phyloP scores from a whole-genome alignment of 2,888 invertebrate species.

The Cylloceria caligata region DNA sequence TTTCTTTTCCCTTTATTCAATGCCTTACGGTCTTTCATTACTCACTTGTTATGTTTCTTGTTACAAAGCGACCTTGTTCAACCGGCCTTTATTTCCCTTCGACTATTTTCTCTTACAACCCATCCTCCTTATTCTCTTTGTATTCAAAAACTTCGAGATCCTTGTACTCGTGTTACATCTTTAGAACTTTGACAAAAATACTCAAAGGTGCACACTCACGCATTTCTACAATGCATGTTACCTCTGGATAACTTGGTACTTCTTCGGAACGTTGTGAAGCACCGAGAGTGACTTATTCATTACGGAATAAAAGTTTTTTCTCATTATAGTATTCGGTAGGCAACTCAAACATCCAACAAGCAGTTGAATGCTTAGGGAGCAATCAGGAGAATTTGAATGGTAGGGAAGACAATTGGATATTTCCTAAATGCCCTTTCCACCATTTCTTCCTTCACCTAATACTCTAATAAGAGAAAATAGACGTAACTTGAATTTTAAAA shows the following conservation, averaged over 20 bases:
- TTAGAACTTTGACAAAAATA: constrained; percentile 35
- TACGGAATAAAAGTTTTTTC: background rate
- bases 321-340: background rate
- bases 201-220: constrained; percentile 27
- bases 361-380: too few relatives aligned
- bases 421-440: too few relatives aligned
- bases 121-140: constrained; percentile 43
- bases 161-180: constrained; percentile 29
- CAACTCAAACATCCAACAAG: background rate
- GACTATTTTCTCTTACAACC: constrained; percentile 6
- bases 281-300: constrained; percentile 12
- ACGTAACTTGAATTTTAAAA: too few relatives aligned
- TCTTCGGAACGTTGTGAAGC: constrained; percentile 7
- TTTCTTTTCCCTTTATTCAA: background rate
- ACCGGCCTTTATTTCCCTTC: constrained; percentile 7
- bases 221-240: background rate
- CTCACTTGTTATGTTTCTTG: constrained; percentile 41
- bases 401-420: too few relatives aligned
- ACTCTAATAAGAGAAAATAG: too few relatives aligned
- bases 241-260: background rate
- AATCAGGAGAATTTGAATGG: too few relatives aligned
- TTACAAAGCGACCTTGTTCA: constrained; percentile 36
- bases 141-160: constrained; percentile 36
- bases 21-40: constrained; percentile 30
- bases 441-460: too few relatives aligned